phyloP scores from a whole-genome alignment of 2,888 invertebrate species.

The Mesorhabditis spiculigera region DNA sequence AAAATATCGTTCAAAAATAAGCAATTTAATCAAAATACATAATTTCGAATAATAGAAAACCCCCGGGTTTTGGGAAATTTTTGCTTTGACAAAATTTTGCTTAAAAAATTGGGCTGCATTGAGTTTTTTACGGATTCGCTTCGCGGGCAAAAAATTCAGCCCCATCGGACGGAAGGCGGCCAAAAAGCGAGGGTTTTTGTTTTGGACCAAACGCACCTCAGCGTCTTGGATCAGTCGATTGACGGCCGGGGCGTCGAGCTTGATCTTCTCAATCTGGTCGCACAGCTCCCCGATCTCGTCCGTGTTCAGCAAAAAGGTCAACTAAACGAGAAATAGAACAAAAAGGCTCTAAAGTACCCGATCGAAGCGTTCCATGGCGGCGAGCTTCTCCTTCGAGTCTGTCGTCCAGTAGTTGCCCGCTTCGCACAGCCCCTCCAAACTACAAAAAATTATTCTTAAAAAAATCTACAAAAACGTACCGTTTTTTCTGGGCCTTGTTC shows the following conservation, averaged over 20 bases:
- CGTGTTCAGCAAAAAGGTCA: conserved; percentile 38
- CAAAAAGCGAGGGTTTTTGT: too few species aligned
- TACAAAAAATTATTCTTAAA: not conserved
- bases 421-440: conserved; percentile 17
- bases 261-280: conserved; percentile 29
- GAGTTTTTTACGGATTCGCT: not conserved
- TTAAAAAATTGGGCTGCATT: not conserved
- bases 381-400: conserved; percentile 30
- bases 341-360: conserved; percentile 15
- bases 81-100: not conserved
- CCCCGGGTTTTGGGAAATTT: too few species aligned
- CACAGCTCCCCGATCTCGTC: conserved; percentile 45
- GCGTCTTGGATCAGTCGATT: conserved; percentile 25
- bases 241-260: conserved; percentile 25
- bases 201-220: conserved; percentile 17
- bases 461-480: conserved; percentile 2
- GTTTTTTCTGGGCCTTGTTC: not conserved
- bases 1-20: too few species aligned
- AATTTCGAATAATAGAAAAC: too few species aligned
- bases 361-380: conserved; percentile 48
- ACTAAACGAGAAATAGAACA: conserved; percentile 11
- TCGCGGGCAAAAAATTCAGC: too few species aligned
- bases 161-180: not conserved
- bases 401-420: conserved; percentile 44
- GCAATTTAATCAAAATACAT: too few species aligned